These are phyloP conservation scores for Agonopterix alstromeriana DNA, from an alignment of 2,888 invertebrate species.

Conservation along the genomic window DNA sequence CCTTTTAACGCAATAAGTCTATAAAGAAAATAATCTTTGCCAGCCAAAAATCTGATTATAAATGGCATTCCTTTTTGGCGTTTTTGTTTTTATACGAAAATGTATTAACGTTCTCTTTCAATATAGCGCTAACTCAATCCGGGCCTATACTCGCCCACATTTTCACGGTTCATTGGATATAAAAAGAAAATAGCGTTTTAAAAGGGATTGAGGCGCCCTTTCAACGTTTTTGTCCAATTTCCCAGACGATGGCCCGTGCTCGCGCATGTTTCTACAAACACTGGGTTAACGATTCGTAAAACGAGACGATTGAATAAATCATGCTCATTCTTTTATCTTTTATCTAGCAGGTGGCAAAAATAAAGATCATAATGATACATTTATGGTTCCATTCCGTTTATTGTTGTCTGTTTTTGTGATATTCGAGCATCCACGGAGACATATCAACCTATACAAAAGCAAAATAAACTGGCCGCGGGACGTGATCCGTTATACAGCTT, in stretches of 20 bases:
- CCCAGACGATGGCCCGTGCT: conserved; percentile 32
- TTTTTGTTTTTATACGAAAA: conserved; percentile 28
- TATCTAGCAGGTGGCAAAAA: no score
- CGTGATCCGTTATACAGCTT: no score
- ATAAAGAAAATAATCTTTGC: conserved; percentile 11
- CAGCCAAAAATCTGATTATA: conserved; percentile 16
- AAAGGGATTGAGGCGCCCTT: conserved; percentile 49
- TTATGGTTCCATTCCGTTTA: no score
- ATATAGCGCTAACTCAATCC: conserved; percentile 38
- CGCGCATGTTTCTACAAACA: conserved; percentile 48
- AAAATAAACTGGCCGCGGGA: no score
- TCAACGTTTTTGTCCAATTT: conserved; percentile 46
- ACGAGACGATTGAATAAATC: conserved; percentile 22
- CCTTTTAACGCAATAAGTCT: neutral
- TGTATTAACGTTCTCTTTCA: conserved; percentile 30
- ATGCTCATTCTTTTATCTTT: no score
- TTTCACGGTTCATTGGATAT: conserved; percentile 57
- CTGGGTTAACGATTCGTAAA: conserved; percentile 37
- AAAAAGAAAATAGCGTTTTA: conserved; percentile 59
- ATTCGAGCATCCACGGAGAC: no score
- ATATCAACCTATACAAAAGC: no score
- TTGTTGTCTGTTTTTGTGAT: no score
- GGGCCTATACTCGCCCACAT: conserved; percentile 45
- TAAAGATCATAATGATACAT: no score
- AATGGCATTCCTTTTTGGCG: conserved; percentile 12